Evolutionary conservation across 2,113 vertebrate species (phyloP).

Genomic region (Anarrhichthys ocellatus): DNA sequence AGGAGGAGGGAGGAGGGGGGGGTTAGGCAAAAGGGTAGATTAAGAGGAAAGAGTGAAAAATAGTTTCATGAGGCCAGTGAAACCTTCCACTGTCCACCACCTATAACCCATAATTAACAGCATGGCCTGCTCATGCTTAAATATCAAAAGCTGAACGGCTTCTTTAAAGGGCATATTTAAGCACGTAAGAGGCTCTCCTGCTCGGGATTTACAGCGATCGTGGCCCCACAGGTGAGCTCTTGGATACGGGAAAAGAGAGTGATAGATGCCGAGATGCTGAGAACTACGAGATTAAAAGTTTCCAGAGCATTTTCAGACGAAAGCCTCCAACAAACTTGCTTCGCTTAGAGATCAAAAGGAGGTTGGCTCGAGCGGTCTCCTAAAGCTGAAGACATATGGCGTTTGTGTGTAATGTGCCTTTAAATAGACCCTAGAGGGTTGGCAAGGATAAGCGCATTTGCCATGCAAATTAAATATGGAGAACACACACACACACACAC

Average conservation of each 20-base stretch:
- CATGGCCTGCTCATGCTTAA: slow-evolving; percentile 25
- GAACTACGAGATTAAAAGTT: slow-evolving; percentile 61
- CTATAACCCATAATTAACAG: slow-evolving; percentile 23
- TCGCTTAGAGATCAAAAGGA: slow-evolving; percentile 47
- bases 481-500: neutral
- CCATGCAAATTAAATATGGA: slow-evolving; percentile 33
- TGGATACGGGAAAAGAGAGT: slow-evolving; percentile 37
- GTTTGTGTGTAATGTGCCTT: slow-evolving; percentile 40
- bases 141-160: slow-evolving; percentile 42
- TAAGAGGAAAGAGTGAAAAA: neutral
- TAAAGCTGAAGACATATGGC: slow-evolving; percentile 1
- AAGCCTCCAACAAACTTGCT: slow-evolving; percentile 54
- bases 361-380: slow-evolving; percentile 12
- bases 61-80: neutral
- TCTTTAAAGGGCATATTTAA: slow-evolving; percentile 68
- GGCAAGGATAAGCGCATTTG: slow-evolving; percentile 13
- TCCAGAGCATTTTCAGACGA: slow-evolving; percentile 47
- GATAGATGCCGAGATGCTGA: slow-evolving; percentile 37
- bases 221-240: slow-evolving; percentile 45
- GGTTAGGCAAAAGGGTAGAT: neutral
- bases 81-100: slow-evolving; percentile 2
- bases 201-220: slow-evolving; percentile 17
- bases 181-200: slow-evolving; percentile 37
- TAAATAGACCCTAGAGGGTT: slow-evolving; percentile 39
- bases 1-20: too few relatives aligned